phyloP scores from a whole-genome alignment of 2,797 vertebrate genomes.

The Rhynchotus rufescens region DNA sequence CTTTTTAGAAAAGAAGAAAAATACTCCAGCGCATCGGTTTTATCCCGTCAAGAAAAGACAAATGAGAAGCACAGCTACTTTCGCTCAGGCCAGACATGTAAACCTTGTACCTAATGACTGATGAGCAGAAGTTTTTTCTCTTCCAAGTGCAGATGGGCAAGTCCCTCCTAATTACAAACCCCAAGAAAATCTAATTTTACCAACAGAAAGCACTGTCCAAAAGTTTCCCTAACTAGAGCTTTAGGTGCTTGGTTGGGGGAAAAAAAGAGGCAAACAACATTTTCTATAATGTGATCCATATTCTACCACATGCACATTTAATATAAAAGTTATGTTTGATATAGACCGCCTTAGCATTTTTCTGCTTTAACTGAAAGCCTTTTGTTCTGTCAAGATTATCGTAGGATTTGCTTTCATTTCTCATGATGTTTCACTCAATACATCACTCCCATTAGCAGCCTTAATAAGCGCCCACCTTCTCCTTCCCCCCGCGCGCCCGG shows the following conservation, averaged over 20 bases:
- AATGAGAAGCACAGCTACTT: constrained; percentile 59
- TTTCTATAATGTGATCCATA: constrained; percentile 79
- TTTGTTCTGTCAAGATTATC: constrained; percentile 82
- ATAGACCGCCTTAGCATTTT: constrained; percentile 69
- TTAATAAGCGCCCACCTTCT: constrained; percentile 67
- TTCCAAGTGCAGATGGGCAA: constrained; percentile 59
- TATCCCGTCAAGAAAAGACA: constrained; percentile 45
- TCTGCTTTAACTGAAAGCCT: constrained; percentile 77
- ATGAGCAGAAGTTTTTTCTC: constrained; percentile 58
- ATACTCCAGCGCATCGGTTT: background rate
- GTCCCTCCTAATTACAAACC: constrained; percentile 41
- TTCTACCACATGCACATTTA: constrained; percentile 73
- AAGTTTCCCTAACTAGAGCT: constrained; percentile 15
- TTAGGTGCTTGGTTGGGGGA: constrained; percentile 37
- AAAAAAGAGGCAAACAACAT: constrained; percentile 25
- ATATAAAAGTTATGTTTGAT: constrained; percentile 80
- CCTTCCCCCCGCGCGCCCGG: background rate
- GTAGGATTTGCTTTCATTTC: constrained; percentile 78
- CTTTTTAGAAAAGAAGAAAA: constrained; percentile 17
- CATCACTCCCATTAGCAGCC: constrained; percentile 71
- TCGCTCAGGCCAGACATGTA: constrained; percentile 61
- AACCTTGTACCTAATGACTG: constrained; percentile 73
- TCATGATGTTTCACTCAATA: constrained; percentile 77
- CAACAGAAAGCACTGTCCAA: constrained; percentile 24
- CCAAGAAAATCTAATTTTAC: constrained; percentile 32